A percentile compares a stretch with the other conserved stretches of the same genome.
phyloP scores from a whole-genome alignment of 1,140 invertebrate genomes.

The fruit fly (Drosophila melanogaster) region Release_6_plus_ISO1_MT NT_037436.4:1492501-1493000 shows the following conservation, averaged over 20 bases:
- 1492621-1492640: not conserved
- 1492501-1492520: not conserved
- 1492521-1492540: not conserved
- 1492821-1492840: not conserved
- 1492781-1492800: slow-evolving; percentile 92
- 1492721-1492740: slow-evolving; percentile 99
- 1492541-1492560: not conserved
- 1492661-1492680: slow-evolving; percentile 94
- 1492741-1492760: slow-evolving; percentile 98
- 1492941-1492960: slow-evolving; percentile 97
- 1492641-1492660: slow-evolving; percentile 91
- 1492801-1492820: slow-evolving; percentile 90
- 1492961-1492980: slow-evolving; percentile 96
- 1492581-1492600: not conserved
- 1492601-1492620: not conserved
- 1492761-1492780: slow-evolving; percentile 92
- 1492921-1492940: slow-evolving; percentile 98
- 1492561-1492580: not conserved
- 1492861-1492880: slow-evolving; percentile 87
- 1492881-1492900: slow-evolving; percentile 95
- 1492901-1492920: slow-evolving; percentile 96
- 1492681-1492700: slow-evolving; percentile 94
- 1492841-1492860: not conserved
- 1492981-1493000: slow-evolving; percentile 91
- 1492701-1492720: slow-evolving; percentile 98